phyloP scores from a whole-genome alignment of 2,797 vertebrate species.

The Etheostoma nigrum region DNA sequence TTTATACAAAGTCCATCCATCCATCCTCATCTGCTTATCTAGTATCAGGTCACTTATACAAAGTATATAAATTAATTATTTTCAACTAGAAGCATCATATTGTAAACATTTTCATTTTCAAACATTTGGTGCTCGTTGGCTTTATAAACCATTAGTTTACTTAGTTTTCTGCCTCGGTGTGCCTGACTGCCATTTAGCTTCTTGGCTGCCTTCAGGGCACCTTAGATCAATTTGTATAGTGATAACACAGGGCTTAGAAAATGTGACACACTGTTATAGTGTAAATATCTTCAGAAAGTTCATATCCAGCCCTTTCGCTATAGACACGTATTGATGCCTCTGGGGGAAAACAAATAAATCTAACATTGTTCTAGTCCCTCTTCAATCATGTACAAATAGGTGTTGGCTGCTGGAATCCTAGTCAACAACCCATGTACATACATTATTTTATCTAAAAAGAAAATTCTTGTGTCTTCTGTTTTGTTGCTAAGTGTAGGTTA shows the following conservation, averaged over 20 bases:
- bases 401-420: not conserved
- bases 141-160: constrained; percentile 14
- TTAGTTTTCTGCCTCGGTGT: not conserved
- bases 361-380: not conserved
- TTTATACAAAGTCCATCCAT: no score
- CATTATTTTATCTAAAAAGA: not conserved
- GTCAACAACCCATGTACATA: not conserved
- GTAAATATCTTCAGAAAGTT: constrained; percentile 2
- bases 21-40: no score
- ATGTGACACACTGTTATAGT: constrained; percentile 3
- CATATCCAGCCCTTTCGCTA: not conserved
- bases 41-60: not conserved
- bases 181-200: constrained; percentile 28
- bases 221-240: constrained; percentile 8
- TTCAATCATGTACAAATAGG: not conserved
- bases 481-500: not conserved
- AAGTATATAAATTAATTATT: not conserved
- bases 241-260: not conserved
- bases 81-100: not conserved
- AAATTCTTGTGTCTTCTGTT: not conserved
- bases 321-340: not conserved
- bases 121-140: not conserved
- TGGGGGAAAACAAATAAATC: not conserved
- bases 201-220: constrained; percentile 14
- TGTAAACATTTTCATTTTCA: not conserved